Conservation (phyloP, 2,797 vertebrate species). For the Gymnopithys bicolor region DNA sequence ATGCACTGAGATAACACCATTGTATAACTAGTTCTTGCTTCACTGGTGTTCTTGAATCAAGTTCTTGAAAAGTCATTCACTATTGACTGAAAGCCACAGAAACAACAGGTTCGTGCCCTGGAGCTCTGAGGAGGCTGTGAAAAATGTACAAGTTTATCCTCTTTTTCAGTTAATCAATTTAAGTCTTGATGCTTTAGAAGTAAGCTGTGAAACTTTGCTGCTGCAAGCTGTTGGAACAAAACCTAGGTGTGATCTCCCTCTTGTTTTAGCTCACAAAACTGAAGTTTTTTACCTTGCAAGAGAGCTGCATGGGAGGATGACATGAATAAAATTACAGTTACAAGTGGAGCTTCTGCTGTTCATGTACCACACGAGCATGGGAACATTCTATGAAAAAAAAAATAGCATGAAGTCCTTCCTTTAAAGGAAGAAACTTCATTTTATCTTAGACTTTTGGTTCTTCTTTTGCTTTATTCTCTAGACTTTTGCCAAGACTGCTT, state of each 20-base stretch:
- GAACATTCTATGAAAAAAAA: background rate
- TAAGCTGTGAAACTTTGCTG: background rate
- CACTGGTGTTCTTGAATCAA: background rate
- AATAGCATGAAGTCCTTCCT: background rate
- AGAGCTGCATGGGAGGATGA: background rate
- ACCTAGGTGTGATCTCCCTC: background rate
- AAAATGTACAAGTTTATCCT: background rate
- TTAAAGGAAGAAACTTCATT: background rate
- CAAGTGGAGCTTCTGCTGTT: background rate
- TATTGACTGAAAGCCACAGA: background rate
- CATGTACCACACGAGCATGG: background rate
- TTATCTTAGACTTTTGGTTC: background rate
- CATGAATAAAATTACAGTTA: background rate
- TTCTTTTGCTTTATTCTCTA: background rate
- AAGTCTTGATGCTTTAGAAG: background rate
- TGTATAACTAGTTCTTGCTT: background rate
- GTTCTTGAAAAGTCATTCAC: background rate
- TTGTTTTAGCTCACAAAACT: background rate
- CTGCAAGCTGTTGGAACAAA: constrained; percentile 24
- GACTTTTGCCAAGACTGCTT: background rate
- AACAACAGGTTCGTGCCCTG: background rate
- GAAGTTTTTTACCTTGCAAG: constrained; percentile 11
- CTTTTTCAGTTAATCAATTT: background rate
- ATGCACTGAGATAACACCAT: background rate
- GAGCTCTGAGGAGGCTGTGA: background rate